phyloP scores from a whole-genome alignment of 2,113 vertebrate genomes.

The Myanophis thanlyinensis region DNA sequence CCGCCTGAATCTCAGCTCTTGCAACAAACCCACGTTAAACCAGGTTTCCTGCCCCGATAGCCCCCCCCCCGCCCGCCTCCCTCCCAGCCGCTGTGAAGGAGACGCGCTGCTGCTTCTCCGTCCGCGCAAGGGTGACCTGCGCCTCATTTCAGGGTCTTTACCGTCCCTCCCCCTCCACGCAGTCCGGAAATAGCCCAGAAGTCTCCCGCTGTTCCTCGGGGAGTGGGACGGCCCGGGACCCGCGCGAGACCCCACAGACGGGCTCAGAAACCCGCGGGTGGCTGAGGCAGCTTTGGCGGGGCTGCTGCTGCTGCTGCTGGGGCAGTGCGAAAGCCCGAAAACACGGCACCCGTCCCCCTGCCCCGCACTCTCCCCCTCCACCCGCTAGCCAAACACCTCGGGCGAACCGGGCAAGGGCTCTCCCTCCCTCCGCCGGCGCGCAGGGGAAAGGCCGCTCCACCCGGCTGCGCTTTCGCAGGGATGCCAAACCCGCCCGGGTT shows the following conservation, averaged over 20 bases:
- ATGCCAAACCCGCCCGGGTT: not conserved
- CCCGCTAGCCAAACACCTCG: not conserved
- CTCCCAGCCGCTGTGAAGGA: not conserved
- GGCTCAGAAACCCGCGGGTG: not conserved
- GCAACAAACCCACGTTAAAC: accelerated
- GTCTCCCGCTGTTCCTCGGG: not conserved
- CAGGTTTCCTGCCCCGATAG: not conserved
- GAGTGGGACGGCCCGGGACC: not conserved
- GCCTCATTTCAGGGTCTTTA: not conserved
- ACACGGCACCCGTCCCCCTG: no score
- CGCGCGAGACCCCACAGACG: not conserved
- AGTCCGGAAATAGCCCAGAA: not conserved
- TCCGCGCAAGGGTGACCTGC: not conserved
- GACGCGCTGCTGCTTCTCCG: not conserved
- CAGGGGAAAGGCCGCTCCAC: not conserved
- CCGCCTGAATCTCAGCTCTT: not conserved
- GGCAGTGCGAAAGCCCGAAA: no score
- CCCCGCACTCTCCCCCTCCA: not conserved
- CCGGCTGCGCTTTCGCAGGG: not conserved
- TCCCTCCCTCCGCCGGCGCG: not conserved
- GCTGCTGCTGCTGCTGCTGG: not conserved
- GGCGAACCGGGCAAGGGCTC: not conserved
- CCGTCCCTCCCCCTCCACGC: not conserved
- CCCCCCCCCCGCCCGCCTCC: not conserved
- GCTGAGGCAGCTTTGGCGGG: not conserved